Conservation (phyloP, 92 coral and sea anemone species). For the Montipora capitata region DNA sequence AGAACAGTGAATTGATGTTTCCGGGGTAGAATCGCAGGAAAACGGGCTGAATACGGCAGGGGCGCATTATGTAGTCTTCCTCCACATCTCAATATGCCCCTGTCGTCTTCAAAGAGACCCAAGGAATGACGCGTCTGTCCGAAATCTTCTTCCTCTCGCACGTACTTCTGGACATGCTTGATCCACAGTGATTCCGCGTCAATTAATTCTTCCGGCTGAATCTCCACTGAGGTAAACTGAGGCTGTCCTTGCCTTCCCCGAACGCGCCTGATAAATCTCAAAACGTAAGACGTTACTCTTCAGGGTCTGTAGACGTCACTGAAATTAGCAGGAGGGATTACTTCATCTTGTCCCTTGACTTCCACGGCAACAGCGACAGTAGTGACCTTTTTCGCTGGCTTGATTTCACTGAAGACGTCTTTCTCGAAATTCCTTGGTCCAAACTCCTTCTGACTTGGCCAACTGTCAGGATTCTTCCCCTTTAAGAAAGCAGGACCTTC, state of each 20-base stretch:
- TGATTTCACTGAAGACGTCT: slow-evolving; percentile 7
- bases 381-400: slow-evolving; percentile 15
- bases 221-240: neutral
- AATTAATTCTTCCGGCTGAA: neutral
- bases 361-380: slow-evolving; percentile 13
- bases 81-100: too few relatives aligned
- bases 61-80: too few relatives aligned
- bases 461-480: too few relatives aligned
- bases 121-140: neutral
- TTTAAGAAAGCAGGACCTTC: too few relatives aligned
- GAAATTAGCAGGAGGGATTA: neutral
- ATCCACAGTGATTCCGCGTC: too few relatives aligned
- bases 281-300: too few relatives aligned
- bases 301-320: neutral
- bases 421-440: too few relatives aligned
- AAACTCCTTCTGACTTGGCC: too few relatives aligned
- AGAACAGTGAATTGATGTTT: neutral
- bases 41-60: too few relatives aligned
- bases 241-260: neutral
- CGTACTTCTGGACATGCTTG: too few relatives aligned
- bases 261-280: too few relatives aligned
- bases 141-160: too few relatives aligned
- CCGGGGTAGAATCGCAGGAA: neutral
- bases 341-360: slow-evolving; percentile 9
- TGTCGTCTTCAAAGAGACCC: neutral